Evolutionary conservation across 2,888 invertebrate species (phyloP).

Genomic region (Choreutis nemorana): DNA sequence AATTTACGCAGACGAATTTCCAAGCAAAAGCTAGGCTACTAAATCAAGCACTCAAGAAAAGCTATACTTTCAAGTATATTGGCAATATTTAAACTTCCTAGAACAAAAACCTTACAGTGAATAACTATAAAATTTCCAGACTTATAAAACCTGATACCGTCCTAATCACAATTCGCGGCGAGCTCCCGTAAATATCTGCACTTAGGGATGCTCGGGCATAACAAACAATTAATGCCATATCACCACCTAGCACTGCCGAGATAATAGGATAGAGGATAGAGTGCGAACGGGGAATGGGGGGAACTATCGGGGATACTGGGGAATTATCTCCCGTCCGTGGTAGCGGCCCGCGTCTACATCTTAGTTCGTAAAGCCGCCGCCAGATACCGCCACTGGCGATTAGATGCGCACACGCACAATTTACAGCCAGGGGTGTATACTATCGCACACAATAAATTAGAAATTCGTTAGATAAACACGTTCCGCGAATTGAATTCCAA

Average conservation of each 20-base stretch:
- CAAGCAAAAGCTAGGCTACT: too few species aligned
- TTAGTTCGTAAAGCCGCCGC: conserved; percentile 54
- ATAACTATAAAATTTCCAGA: too few species aligned
- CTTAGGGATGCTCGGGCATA: conserved; percentile 8
- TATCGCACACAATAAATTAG: conserved; percentile 61
- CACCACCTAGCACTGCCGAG: conserved; percentile 30
- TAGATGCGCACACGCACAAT: conserved; percentile 53
- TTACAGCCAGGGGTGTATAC: conserved; percentile 43
- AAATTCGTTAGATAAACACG: conserved; percentile 64
- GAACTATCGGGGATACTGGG: conserved; percentile 47
- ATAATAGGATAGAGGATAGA: conserved; percentile 18
- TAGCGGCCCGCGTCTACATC: conserved; percentile 43
- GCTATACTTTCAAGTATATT: too few species aligned
- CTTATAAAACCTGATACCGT: too few species aligned
- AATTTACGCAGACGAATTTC: too few species aligned
- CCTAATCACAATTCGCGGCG: too few species aligned
- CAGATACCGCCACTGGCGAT: conserved; percentile 51
- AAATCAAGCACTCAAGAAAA: too few species aligned
- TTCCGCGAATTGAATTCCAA: conserved; percentile 40
- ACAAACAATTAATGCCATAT: conserved; percentile 24
- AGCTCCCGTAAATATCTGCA: too few species aligned
- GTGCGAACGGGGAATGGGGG: too few species aligned
- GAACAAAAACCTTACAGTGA: too few species aligned
- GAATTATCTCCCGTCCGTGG: conserved; percentile 19
- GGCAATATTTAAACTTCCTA: too few species aligned